Conservation (phyloP, 2,113 vertebrate species). For the Catharus minimus region DNA sequence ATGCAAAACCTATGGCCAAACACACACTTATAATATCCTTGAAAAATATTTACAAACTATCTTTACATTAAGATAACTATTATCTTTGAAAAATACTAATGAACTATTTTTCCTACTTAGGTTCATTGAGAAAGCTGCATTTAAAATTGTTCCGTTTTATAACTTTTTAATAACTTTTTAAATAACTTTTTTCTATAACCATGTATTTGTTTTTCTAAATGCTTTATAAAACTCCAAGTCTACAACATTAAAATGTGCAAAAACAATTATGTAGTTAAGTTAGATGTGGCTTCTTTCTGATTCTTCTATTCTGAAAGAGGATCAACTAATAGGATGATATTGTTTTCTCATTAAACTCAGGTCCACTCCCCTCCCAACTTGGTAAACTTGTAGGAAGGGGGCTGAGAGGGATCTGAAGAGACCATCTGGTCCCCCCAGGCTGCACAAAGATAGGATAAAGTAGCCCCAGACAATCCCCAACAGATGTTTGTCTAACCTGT, state of each 20-base stretch:
- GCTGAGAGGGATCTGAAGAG: conserved; percentile 18
- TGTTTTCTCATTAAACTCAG: not conserved
- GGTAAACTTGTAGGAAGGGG: conserved; percentile 5
- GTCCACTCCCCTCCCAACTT: not conserved
- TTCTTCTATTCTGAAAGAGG: not conserved
- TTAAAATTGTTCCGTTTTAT: not conserved
- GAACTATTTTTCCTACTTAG: not conserved
- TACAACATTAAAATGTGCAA: not conserved
- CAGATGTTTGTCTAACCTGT: conserved; percentile 59
- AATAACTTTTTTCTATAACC: not conserved
- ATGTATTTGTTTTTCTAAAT: not conserved
- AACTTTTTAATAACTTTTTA: not conserved
- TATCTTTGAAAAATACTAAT: not conserved
- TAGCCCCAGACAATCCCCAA: conserved; percentile 47
- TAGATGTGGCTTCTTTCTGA: not conserved
- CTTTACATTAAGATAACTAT: no score
- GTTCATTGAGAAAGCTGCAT: not conserved
- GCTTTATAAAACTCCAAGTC: not conserved
- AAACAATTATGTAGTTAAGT: not conserved
- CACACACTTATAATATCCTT: not conserved
- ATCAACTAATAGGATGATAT: conserved; percentile 18
- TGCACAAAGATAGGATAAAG: conserved; percentile 25
- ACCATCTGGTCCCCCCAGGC: not conserved
- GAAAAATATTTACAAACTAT: not conserved
- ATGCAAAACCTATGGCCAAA: not conserved